Evolutionary conservation across 2,797 vertebrate species (phyloP), one percentile per base, ranked within the genome.

Genomic region (Leontopithecus rosalia): DNA sequence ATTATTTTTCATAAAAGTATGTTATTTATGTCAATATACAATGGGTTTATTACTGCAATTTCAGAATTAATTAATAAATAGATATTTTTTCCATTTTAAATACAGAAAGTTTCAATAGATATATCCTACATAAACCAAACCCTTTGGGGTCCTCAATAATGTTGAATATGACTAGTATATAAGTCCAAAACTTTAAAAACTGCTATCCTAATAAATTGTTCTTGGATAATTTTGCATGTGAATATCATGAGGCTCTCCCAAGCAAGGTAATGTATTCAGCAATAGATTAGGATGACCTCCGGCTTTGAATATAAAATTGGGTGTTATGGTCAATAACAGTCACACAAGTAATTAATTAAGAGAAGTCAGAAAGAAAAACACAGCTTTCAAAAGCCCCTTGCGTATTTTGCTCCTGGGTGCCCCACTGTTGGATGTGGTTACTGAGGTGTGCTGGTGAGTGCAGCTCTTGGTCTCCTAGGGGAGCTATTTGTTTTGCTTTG

Each of bases 1-100:
- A 28, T 81, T 57, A 58, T 79, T 89, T 88, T 67, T 85, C 20
- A 80, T 39, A 55, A 82, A 91, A 91, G 61, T 41, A 67, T 15
- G 4, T 84, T 91, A 46, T 82, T 84, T 95, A 33, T 75, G 4
- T 90, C 92, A 50, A 33, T 41, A 82, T 94, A 7, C 17, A 87
- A 20, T 81, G 24, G 3, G 8, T 39, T 94, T 57, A 79, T 87
- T 52, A 57, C 43, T 90, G 5, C 84, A 88, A 83, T 90, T 75
- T 95, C 52, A 19, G 5, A 77, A 28, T 48, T 4, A 46, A 48
- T 84, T 55, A 91, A 64, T 57, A 79, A 91, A 64, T 64, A 79
- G 7, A 46, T 85, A 64, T 36, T 90, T 94, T 89, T 85, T 77
- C 87, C 80, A 81, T 87, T 85, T 95, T 87, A 80, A 67, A 46